These are phyloP conservation scores for Phoxinus dragarum DNA, from an alignment of 2,797 vertebrate species.

Conservation along the genomic window DNA sequence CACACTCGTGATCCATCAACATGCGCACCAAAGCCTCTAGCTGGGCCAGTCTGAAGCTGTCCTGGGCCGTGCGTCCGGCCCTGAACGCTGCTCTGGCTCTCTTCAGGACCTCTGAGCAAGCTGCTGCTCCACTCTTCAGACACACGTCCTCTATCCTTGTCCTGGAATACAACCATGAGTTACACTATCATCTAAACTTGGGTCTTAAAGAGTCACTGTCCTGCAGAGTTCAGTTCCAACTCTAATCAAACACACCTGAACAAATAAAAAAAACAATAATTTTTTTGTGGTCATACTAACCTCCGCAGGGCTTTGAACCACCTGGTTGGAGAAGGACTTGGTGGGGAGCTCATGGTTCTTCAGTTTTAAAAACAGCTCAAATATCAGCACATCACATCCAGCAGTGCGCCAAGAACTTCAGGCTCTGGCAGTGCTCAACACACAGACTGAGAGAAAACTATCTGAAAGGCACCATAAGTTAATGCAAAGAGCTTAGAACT, in stretches of 20 bases:
- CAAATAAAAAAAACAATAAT: neutral
- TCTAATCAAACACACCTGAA: too few relatives aligned
- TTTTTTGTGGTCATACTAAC: conserved; percentile 50
- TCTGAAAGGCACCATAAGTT: neutral
- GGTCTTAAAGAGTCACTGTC: too few relatives aligned
- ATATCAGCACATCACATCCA: conserved; percentile 9
- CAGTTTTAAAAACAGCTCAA: neutral
- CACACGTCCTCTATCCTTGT: conserved; percentile 70
- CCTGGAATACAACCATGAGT: conserved; percentile 61
- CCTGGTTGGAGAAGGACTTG: conserved; percentile 69
- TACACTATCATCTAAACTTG: neutral
- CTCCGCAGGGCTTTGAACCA: conserved; percentile 74
- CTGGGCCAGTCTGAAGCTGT: conserved; percentile 74
- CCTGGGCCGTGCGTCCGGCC: conserved; percentile 69
- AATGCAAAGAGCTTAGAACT: neutral
- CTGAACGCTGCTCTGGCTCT: conserved; percentile 73
- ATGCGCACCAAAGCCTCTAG: conserved; percentile 75
- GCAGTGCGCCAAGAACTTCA: conserved; percentile 25
- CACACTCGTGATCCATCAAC: conserved; percentile 78
- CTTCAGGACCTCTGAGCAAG: conserved; percentile 71
- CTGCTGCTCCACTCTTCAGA: conserved; percentile 66
- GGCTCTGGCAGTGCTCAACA: neutral
- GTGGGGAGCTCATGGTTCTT: conserved; percentile 64
- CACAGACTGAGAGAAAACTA: conserved; percentile 12
- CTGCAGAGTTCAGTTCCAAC: too few relatives aligned